Evolutionary conservation across 2,797 vertebrate genomes (phyloP).

Genomic region (Cirrhinus mrigala): DNA sequence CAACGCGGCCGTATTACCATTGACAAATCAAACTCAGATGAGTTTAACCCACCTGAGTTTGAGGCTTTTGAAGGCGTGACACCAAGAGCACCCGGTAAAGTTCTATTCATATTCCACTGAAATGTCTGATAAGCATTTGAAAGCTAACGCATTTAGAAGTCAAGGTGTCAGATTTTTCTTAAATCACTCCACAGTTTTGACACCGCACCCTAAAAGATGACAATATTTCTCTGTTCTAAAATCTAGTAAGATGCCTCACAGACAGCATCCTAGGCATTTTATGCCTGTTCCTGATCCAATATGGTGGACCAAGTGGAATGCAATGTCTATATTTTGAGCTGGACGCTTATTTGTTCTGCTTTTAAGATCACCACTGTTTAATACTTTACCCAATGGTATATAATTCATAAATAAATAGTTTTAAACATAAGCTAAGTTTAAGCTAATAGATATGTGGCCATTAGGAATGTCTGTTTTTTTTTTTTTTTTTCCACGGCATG

Average conservation of each 20-base stretch:
- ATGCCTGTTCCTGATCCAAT: neutral
- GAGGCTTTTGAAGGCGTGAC: fast-evolving
- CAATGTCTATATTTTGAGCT: too few species aligned
- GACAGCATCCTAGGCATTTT: neutral
- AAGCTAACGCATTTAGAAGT: neutral
- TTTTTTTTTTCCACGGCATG: too few species aligned
- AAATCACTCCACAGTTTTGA: neutral
- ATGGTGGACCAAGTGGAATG: neutral
- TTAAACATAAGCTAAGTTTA: too few species aligned
- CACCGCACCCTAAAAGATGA: neutral
- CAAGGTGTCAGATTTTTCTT: neutral
- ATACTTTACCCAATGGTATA: too few species aligned
- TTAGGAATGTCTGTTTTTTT: too few species aligned
- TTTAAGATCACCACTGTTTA: too few species aligned
- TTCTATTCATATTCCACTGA: neutral
- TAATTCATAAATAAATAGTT: too few species aligned
- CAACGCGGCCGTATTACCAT: fast-evolving
- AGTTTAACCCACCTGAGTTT: fast-evolving
- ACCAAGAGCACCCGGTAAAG: constrained; percentile 10
- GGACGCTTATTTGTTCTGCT: too few species aligned
- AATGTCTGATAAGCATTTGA: neutral
- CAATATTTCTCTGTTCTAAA: neutral
- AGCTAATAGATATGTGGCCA: too few species aligned
- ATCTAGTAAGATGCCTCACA: neutral
- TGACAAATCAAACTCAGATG: neutral